These are phyloP conservation scores for Ataeniobius toweri DNA, from an alignment of 2,797 vertebrate genomes.

Conservation along the genomic window DNA sequence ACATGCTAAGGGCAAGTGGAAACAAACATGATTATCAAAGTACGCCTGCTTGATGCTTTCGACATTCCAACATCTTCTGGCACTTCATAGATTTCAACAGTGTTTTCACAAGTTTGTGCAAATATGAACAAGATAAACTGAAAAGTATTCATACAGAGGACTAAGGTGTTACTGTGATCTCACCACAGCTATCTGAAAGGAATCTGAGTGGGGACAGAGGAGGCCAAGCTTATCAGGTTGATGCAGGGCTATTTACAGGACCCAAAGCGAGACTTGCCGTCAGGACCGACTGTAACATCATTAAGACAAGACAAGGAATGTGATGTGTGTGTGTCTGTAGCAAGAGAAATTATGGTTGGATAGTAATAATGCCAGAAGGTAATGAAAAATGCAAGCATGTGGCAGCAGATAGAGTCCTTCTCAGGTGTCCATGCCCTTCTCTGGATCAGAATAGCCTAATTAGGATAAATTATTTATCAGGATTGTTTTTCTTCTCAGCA, in stretches of 20 bases:
- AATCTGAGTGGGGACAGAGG: constrained; percentile 42
- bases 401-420: constrained; percentile 45
- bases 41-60: constrained; percentile 14
- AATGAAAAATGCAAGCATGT: constrained; percentile 61
- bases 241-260: constrained; percentile 60
- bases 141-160: constrained; percentile 28
- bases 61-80: constrained; percentile 14
- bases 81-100: constrained; percentile 46
- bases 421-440: constrained; percentile 56
- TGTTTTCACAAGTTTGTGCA: constrained; percentile 69
- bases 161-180: constrained; percentile 43
- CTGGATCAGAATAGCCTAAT: constrained; percentile 59
- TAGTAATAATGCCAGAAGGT: constrained; percentile 55
- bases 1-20: too few relatives aligned
- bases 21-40: not conserved
- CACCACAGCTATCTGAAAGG: constrained; percentile 54
- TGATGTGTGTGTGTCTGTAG: constrained; percentile 8
- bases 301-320: constrained; percentile 40
- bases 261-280: constrained; percentile 54
- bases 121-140: constrained; percentile 47
- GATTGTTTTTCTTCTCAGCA: constrained; percentile 43
- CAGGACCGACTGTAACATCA: constrained; percentile 51
- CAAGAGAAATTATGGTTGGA: constrained; percentile 38
- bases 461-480: constrained; percentile 70
- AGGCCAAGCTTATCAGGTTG: constrained; percentile 55